phyloP scores from a whole-genome alignment of 2,113 vertebrate species.

The Oreotrochilus melanogaster region DNA sequence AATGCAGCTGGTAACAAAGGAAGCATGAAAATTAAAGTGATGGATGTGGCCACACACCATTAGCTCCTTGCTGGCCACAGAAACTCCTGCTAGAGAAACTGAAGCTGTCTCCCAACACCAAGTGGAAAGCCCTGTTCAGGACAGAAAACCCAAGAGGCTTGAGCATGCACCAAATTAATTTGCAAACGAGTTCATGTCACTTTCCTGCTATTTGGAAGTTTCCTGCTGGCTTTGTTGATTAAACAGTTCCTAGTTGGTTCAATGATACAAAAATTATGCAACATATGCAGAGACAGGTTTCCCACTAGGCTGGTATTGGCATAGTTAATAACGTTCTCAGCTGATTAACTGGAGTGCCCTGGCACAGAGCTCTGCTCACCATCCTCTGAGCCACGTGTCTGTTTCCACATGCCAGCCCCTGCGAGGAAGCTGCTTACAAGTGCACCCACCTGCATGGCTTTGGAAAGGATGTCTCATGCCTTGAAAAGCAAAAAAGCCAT shows the following conservation, averaged over 20 bases:
- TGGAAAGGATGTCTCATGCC: rapidly evolving
- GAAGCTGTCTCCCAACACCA: not conserved
- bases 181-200: not conserved
- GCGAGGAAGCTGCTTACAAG: not conserved
- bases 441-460: not conserved
- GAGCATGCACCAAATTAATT: not conserved
- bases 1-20: not conserved
- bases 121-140: not conserved
- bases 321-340: not conserved
- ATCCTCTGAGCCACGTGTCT: rapidly evolving
- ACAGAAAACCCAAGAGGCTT: not conserved
- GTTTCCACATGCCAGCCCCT: rapidly evolving
- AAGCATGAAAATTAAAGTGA: not conserved
- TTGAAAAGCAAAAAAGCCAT: not conserved
- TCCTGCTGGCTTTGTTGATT: conserved; percentile 40
- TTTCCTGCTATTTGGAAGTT: not conserved
- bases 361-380: not conserved
- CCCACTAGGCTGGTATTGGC: conserved; percentile 5
- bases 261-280: not conserved
- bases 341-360: not conserved
- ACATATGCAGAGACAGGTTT: not conserved
- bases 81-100: not conserved
- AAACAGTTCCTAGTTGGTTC: conserved; percentile 4
- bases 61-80: not conserved
- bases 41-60: not conserved